These are phyloP conservation scores for Plecturocebus donacophilus DNA, from an alignment of 2,113 vertebrate genomes.

Conservation along the genomic window DNA sequence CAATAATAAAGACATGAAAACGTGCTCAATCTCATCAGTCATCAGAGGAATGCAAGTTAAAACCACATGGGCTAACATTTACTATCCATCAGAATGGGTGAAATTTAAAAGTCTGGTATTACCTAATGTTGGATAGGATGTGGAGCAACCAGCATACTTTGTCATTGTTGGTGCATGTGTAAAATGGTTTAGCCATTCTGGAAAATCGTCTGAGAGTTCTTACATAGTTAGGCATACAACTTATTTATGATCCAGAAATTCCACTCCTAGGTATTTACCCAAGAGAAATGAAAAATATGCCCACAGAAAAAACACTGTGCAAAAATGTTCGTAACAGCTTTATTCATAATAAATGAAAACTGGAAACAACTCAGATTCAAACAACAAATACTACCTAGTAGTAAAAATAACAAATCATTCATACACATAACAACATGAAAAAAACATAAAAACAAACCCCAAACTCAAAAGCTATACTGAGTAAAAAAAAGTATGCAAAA, in stretches of 20 bases:
- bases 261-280: neutral
- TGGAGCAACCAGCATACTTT: neutral
- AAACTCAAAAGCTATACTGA: neutral
- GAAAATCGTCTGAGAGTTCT: neutral
- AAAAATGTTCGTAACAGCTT: neutral
- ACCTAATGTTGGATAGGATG: neutral
- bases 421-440: neutral
- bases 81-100: constrained; percentile 5
- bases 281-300: constrained; percentile 15
- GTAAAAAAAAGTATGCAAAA: neutral
- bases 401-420: neutral
- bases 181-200: constrained; percentile 19
- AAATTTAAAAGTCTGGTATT: constrained; percentile 6
- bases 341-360: constrained; percentile 20
- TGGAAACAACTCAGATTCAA: neutral
- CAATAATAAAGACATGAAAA: neutral
- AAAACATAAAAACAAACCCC: neutral
- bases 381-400: neutral
- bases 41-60: constrained; percentile 39
- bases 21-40: neutral
- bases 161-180: neutral
- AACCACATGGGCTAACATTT: neutral
- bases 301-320: neutral
- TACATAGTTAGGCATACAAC: neutral
- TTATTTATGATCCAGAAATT: neutral